Base-by-base conservation (phyloP, 1,140 invertebrate species). In the Wasmannia auropunctata region DNA sequence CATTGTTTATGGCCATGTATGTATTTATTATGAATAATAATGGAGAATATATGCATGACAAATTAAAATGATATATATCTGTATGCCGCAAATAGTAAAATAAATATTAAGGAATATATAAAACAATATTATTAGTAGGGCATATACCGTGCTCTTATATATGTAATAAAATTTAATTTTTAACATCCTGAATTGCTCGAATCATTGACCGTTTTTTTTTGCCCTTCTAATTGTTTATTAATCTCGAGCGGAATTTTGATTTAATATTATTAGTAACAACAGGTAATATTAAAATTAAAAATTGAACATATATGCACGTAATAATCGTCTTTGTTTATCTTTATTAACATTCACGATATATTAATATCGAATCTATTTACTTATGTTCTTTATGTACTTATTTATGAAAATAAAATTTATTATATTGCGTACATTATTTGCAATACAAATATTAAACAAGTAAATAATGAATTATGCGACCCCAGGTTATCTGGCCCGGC, bases 361-460 rank as follows among this genome's bases (percentile, higher is more conserved):
- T 72, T 51, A 72, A 69, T 46, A 3, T 43, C 6, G 3, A 28
- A 31, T 49, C n/a, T 34, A 34, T 34, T 74, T 49, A 70, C 28
- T 10, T n/a, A 22, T 54, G n/a, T n/a, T n/a, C n/a, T n/a, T n/a
- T n/a, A n/a, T n/a, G n/a, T n/a, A n/a, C n/a, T n/a, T n/a, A 1
- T 34, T 54, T 5, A 14, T 16, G n/a, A 54, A 74, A 74, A 22
- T 72, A 22, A 14, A 34, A 7, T n/a, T 51, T n/a, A 51, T 51
- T 19, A 51, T 8, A 22, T 4, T 51, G 10, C 19, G 34, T n/a
- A 72, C 16, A 43, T 10, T 56, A 40, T 76, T 62, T 62, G 8
- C 72, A 54, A 11, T 22, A 54, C 28, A 75, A 75, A 34, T 51
- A 43, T 62, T 40, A 76, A 62, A 40, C 25, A 25, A 76, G 3